Evolutionary conservation across 1,140 invertebrate genomes (phyloP).

Genomic region (Augochlora pura): DNA sequence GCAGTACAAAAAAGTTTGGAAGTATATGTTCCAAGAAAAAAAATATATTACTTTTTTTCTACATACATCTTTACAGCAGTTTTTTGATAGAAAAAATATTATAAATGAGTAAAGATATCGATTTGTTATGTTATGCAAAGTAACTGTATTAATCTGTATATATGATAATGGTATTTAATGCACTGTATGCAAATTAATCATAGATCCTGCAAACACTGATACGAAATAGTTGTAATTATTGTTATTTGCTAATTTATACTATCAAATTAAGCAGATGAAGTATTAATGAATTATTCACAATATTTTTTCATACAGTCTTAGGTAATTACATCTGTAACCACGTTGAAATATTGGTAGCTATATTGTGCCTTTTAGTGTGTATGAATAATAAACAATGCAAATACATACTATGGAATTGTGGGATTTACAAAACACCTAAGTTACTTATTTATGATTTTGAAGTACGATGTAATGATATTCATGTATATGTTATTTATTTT

Average conservation of each 20-base stretch:
- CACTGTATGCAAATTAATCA: conserved; percentile 36
- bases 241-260: conserved; percentile 57
- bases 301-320: conserved; percentile 58
- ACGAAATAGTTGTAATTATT: conserved; percentile 52
- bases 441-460: conserved; percentile 75
- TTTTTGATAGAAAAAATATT: conserved; percentile 37
- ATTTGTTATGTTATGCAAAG: conserved; percentile 52
- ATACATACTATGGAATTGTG: conserved; percentile 75
- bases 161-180: conserved; percentile 51
- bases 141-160: conserved; percentile 46
- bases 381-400: conserved; percentile 76
- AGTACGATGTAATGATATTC: conserved; percentile 74
- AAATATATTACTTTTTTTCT: conserved; percentile 17
- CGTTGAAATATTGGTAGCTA: conserved; percentile 78
- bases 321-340: conserved; percentile 74
- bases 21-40: conserved; percentile 28
- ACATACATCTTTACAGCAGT: conserved; percentile 12
- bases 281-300: conserved; percentile 58
- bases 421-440: conserved; percentile 70
- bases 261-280: conserved; percentile 49
- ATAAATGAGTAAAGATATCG: conserved; percentile 35
- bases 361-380: conserved; percentile 79
- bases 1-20: conserved; percentile 25
- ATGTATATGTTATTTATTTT: conserved; percentile 78
- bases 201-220: conserved; percentile 29